Percentiles rank a stretch among this genome's conserved stretches.
These are phyloP conservation scores for Australoheros facetus DNA, from an alignment of 2,797 vertebrate genomes.

Conservation along the genomic window DNA sequence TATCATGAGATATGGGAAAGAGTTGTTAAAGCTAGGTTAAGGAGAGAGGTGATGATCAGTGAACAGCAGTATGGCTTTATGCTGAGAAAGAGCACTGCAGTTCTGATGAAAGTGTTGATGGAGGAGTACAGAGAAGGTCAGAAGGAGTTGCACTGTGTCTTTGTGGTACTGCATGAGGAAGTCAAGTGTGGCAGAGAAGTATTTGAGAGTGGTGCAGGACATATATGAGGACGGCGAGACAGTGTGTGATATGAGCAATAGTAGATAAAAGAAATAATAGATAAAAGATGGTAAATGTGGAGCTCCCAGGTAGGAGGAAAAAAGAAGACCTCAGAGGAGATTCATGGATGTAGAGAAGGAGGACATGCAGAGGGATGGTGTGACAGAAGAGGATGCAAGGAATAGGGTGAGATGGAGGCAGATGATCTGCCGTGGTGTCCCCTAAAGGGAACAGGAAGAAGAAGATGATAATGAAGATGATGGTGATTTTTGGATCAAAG, in stretches of 20 bases:
- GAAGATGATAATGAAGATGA: neutral
- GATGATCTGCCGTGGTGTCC: too few species aligned
- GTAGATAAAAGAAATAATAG: too few species aligned
- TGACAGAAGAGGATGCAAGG: too few species aligned
- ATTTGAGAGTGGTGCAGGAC: neutral
- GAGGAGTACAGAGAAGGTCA: neutral
- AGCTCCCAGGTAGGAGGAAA: too few species aligned
- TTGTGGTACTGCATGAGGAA: neutral
- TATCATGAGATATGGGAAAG: neutral
- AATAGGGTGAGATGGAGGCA: too few species aligned
- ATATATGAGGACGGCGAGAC: neutral
- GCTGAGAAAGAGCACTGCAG: neutral
- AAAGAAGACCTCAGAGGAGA: too few species aligned
- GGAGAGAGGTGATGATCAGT: neutral
- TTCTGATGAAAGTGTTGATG: neutral
- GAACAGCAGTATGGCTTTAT: neutral
- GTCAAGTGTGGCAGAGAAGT: neutral
- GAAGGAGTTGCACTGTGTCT: neutral
- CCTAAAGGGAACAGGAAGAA: neutral
- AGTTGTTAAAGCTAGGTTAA: neutral
- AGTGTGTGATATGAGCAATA: too few species aligned
- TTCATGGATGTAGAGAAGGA: too few species aligned
- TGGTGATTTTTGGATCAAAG: neutral
- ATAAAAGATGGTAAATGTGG: too few species aligned
- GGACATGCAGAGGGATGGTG: too few species aligned